These are phyloP conservation scores for Rhinolophus ferrumequinum DNA, from an alignment of 2,113 vertebrate species.

Conservation along the genomic window DNA sequence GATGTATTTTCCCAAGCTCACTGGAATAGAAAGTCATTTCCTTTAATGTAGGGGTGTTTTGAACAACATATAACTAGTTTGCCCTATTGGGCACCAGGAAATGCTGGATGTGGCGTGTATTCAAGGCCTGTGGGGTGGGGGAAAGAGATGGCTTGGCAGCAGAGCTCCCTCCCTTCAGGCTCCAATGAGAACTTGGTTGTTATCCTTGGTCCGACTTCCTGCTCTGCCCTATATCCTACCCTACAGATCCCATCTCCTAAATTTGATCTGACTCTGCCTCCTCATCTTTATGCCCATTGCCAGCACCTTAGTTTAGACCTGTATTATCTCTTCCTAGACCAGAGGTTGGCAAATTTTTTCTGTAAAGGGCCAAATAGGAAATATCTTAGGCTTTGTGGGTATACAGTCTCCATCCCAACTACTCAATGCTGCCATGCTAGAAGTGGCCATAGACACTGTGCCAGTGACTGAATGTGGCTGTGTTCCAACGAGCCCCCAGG, in stretches of 20 bases:
- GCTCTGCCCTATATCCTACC: background rate
- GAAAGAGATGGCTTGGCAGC: background rate
- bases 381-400: background rate
- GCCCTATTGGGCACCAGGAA: background rate
- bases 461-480: background rate
- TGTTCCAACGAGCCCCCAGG: background rate
- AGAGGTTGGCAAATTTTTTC: background rate
- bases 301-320: background rate
- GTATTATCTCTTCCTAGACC: background rate
- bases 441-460: accelerated
- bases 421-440: accelerated
- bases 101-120: background rate
- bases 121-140: background rate
- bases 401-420: background rate
- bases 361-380: background rate
- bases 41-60: background rate
- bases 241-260: background rate
- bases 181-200: background rate
- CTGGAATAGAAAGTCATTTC: background rate
- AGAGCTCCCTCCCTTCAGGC: background rate
- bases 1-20: background rate
- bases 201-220: background rate
- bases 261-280: background rate
- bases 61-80: background rate
- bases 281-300: background rate